Evolutionary conservation across 2,113 vertebrate species (phyloP), one percentile per base, ranked within the genome.

Genomic region (human (Homo sapiens)): DNA sequence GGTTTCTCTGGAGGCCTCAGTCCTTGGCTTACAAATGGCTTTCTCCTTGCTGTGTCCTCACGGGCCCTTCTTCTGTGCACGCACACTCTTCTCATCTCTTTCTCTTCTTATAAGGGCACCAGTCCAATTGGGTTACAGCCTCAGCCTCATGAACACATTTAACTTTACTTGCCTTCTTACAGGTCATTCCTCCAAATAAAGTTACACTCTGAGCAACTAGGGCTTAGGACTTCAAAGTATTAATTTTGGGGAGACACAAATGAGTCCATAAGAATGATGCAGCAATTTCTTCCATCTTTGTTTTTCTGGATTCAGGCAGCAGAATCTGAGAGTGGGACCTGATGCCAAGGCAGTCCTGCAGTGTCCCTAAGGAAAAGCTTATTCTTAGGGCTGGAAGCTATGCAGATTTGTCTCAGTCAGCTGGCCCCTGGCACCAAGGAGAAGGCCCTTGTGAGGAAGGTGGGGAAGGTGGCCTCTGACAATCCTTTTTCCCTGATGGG

Each of bases 61-160:
- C 0, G 0, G 1, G 38, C 8, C 27, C 5, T 17, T 38, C 20
- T 7, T 40, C 14, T 30, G 22, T 13, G 30, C 0, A 35, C 2
- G 3, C 12, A 12, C 1, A 0, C 10, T 13, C 27, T 87, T 1
- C 1, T 3, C 2, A 2, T 52, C 61, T 43, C 40, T 32, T 78
- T 3, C 10, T 50, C 25, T 73, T 59, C n/a, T 32, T 22, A 2
- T 16, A 55, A 68, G 35, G 38, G 73, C 5, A 2, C 4, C 0
- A 8, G 30, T 57, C 27, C 2, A 27, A 12, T 0, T 25, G n/a
- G 35, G 27, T 57, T 3, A 78, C 23, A 0, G 6, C 16, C 0
- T 1, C 35, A 38, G 5, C 2, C 57, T n/a, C 2, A 4, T 0
- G 10, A 48, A 10, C 3, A 75, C 48, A 32, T 30, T 43, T 82